Base-by-base conservation (phyloP, 1,140 invertebrate genomes). In the Colletes gigas region DNA sequence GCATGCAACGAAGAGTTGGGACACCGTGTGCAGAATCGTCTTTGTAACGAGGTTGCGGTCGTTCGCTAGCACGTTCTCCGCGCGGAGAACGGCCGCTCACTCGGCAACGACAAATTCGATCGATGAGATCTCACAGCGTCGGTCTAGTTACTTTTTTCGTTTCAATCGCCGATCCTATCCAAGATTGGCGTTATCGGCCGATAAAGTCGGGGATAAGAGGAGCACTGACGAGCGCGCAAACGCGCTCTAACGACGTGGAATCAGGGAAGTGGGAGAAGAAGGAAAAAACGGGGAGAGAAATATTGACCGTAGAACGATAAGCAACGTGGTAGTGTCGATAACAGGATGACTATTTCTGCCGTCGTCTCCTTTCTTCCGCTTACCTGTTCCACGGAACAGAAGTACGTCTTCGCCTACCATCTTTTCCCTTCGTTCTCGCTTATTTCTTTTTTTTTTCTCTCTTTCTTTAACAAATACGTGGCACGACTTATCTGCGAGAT, bases 231-330 rank as follows among this genome's bases (percentile, higher is more conserved):
- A 71, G 63, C 62, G 57, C 70, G 50, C 54, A 71, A 86, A 84
- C 78, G 66, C 71, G 54, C 71, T 47, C 14, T 82, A 87, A 87
- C 74, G 54, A 71, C 44, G 52, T 55, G 30, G 81, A 67, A 78
- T 55, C 84, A 52, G 52, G n/a, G 5, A 69, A 59, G 72, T 47
- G 72, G 60, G 41, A 73, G 72, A 73, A 70, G 59, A 65, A 71
- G 60, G 63, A 70, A 77, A 63, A 44, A 44, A 12, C 52, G 30
- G 81, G 81, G 72, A 80, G 52, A 72, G 84, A 83, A 86, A 86
- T 86, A 86, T 86, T 86, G 85, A 86, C 85, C 85, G 55, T 86
- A 63, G 68, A 47, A 86, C 63, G 84, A 86, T 86, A 85, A 86
- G 83, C 76, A 85, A 76, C 44, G 17, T 76, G 69, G 76, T 86